These are phyloP conservation scores for Argyresthia goedartella DNA, from an alignment of 2,888 invertebrate genomes.

Conservation along the genomic window DNA sequence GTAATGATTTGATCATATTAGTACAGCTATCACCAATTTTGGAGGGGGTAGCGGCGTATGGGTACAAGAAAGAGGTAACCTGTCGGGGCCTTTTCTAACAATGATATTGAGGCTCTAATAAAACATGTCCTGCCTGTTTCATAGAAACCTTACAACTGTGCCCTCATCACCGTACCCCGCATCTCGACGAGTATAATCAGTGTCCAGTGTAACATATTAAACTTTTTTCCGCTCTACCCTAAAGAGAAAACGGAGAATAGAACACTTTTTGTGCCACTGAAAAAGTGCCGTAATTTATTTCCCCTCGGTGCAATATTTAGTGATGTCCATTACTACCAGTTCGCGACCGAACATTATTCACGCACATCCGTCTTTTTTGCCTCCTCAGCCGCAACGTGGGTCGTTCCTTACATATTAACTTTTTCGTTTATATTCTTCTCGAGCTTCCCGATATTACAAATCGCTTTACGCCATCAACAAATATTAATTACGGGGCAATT, in stretches of 20 bases:
- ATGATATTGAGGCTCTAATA: no score
- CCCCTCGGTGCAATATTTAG: conserved; percentile 63
- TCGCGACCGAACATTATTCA: conserved; percentile 69
- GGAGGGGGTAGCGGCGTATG: no score
- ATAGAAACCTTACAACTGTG: no score
- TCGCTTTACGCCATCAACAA: no score
- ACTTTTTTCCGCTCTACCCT: conserved; percentile 45
- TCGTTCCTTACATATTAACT: conserved; percentile 53
- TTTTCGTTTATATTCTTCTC: conserved; percentile 35
- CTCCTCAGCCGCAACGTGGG: conserved; percentile 39
- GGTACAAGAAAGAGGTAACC: no score
- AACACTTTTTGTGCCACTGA: conserved; percentile 58
- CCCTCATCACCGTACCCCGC: not conserved
- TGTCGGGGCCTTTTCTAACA: no score
- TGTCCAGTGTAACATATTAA: conserved; percentile 49
- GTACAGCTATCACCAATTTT: no score
- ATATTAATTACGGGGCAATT: no score
- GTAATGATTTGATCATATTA: no score
- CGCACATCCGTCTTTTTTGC: conserved; percentile 63
- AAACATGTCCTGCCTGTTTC: no score
- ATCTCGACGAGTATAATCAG: conserved; percentile 15
- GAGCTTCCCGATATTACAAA: conserved; percentile 33
- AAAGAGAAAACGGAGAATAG: conserved; percentile 30
- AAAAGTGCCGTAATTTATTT: conserved; percentile 67
- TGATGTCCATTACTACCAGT: conserved; percentile 68